Evolutionary conservation across 2,113 vertebrate species (phyloP), one percentile per base, ranked within the genome.

Genomic region (Eublepharis macularius): DNA sequence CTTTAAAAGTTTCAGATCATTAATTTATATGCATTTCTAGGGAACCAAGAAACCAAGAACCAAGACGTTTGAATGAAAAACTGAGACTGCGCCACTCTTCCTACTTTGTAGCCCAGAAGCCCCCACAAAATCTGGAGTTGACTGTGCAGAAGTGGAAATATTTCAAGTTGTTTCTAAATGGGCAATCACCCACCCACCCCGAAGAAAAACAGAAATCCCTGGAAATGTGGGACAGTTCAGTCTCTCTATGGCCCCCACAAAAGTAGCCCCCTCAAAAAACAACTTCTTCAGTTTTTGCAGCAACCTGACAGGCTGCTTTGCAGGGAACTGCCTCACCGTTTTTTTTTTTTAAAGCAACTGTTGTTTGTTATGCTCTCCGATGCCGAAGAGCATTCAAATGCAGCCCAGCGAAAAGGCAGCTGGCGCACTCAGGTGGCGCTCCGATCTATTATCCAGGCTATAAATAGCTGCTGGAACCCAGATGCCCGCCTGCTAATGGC

Each of bases 401-500:
- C 51, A 72, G 68, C 54, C 76, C 43, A 36, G 76, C 51, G 19
- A 39, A 73, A 60, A 73, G 77, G 54, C 41, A 86, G 77, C 54
- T 73, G 84, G 76, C 69, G 73, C 29, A 47, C 77, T 86, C 84
- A 86, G 77, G 69, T 86, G 77, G 76, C 68, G 17, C 73, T 36
- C 68, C 63, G 68, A 85, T 80, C 77, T 80, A 79, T 85, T 79
- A 70, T 72, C 76, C 26, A 72, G 51, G 21, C 76, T 79, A 86
- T 80, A 86, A 80, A 86, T 80, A 86, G 84, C 77, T 65, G 26
- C 84, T 80, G 77, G 54, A 80, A 74, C 84, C 69, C 69, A 86
- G 77, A 63, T 80, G 77, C 84, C 77, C 54, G 0, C n/a, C 77
- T 80, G 70, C 78, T 86, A 86, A 80, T 80, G 76, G 70, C 65